Conservation (phyloP, 2,888 invertebrate species). For the Drosophila demipolita region DNA sequence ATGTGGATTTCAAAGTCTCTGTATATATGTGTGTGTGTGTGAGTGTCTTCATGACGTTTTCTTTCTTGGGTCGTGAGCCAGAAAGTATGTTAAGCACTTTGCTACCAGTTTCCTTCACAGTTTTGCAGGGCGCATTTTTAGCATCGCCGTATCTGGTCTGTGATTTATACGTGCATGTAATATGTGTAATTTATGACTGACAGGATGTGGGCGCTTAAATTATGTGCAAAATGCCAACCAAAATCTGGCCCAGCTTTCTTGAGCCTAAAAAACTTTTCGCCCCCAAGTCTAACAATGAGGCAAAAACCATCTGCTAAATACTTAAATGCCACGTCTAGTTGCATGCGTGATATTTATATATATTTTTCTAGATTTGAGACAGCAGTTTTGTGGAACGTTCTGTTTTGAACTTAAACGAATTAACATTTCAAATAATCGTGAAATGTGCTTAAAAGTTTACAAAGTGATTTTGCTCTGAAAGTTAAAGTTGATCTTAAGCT, state of each 20-base stretch:
- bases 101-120: conserved; percentile 57
- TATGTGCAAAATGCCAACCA: conserved; percentile 73
- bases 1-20: conserved; percentile 31
- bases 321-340: conserved; percentile 52
- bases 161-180: conserved; percentile 80
- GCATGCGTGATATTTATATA: conserved; percentile 8
- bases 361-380: not conserved
- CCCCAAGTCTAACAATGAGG: conserved; percentile 38
- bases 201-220: conserved; percentile 76
- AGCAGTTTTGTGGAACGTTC: not conserved
- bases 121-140: conserved; percentile 50
- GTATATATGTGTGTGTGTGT: conserved; percentile 26
- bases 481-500: not conserved
- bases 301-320: conserved; percentile 19
- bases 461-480: not conserved
- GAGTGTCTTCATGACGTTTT: conserved; percentile 19
- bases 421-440: not conserved
- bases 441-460: not conserved
- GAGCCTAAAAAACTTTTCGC: conserved; percentile 44
- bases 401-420: not conserved
- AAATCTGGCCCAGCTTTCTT: conserved; percentile 45
- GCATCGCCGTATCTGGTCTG: conserved; percentile 59
- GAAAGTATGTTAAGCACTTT: conserved; percentile 79
- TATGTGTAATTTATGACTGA: conserved; percentile 78
- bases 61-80: conserved; percentile 51